Percentiles rank a stretch among this genome's conserved stretches.
Conservation (phyloP, 2,888 invertebrate species). For the Masnerella sp. region DNA sequence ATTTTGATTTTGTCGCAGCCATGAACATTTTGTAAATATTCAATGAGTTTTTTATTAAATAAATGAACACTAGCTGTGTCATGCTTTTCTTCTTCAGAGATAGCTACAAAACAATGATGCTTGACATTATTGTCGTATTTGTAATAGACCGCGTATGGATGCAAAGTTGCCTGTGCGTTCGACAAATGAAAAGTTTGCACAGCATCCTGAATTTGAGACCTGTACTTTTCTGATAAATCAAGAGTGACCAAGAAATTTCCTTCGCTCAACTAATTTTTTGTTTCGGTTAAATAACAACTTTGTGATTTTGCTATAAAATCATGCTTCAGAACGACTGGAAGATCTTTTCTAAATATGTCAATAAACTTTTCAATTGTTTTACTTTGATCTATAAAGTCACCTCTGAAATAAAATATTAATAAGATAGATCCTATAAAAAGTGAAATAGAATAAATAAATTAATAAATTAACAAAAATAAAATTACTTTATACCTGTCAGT, state of each 20-base stretch:
- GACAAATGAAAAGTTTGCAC: constrained; percentile 17
- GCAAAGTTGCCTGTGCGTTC: constrained; percentile 6
- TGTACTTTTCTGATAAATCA: constrained; percentile 10
- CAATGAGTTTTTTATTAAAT: constrained; percentile 18
- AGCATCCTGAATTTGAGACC: constrained; percentile 3
- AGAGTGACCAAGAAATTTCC: constrained; percentile 8
- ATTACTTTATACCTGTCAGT: constrained; percentile 24
- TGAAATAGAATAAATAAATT: not conserved
- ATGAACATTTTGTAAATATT: constrained; percentile 1
- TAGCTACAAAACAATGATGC: constrained; percentile 2
- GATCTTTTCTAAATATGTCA: not conserved
- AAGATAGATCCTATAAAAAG: not conserved
- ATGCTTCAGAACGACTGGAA: constrained; percentile 8
- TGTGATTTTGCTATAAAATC: constrained; percentile 14
- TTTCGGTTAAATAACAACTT: constrained; percentile 2
- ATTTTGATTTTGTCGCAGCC: constrained; percentile 10
- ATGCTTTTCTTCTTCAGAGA: constrained; percentile 25
- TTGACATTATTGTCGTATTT: constrained; percentile 1
- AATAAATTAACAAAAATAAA: not conserved
- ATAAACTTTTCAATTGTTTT: constrained; percentile 16
- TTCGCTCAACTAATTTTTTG: constrained; percentile 2
- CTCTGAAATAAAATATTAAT: constrained; percentile 13
- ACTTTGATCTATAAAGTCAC: constrained; percentile 10
- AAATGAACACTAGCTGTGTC: constrained; percentile 8
- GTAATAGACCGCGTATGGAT: constrained; percentile 7